Evolutionary conservation across 2,888 invertebrate genomes (phyloP).

Genomic region (Stenoptilia bipunctidactyla): DNA sequence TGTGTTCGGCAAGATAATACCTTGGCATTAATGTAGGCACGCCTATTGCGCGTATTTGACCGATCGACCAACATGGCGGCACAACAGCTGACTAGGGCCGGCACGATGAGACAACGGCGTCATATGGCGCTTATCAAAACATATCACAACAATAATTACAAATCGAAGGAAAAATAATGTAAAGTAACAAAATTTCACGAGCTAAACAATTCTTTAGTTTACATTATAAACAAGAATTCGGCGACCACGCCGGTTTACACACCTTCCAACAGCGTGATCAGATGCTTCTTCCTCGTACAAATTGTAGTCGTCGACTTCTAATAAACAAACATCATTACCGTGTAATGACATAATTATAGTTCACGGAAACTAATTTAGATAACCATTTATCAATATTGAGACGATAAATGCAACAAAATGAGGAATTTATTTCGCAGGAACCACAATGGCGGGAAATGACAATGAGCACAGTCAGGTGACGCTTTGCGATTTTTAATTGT

Average conservation of each 20-base stretch:
- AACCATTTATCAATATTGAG: constrained; percentile 39
- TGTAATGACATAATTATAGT: constrained; percentile 65
- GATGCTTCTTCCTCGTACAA: constrained; percentile 68
- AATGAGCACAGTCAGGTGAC: constrained; percentile 70
- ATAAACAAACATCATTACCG: constrained; percentile 67
- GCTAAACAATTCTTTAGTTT: constrained; percentile 1
- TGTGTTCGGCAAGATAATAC: constrained; percentile 26
- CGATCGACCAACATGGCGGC: constrained; percentile 59
- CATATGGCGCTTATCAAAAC: constrained; percentile 34
- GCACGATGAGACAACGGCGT: constrained; percentile 56
- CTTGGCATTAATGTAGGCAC: constrained; percentile 32
- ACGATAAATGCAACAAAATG: constrained; percentile 29
- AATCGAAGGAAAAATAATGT: constrained; percentile 2
- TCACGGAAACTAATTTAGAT: constrained; percentile 26
- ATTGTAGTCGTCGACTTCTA: constrained; percentile 68
- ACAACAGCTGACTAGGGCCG: constrained; percentile 71
- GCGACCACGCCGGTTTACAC: constrained; percentile 59
- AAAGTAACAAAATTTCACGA: constrained; percentile 8
- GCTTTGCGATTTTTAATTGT: constrained; percentile 44
- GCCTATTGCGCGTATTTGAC: constrained; percentile 66
- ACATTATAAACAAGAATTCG: constrained; percentile 19
- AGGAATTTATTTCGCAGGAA: constrained; percentile 29
- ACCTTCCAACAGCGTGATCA: constrained; percentile 66
- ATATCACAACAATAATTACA: constrained; percentile 12
- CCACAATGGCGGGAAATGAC: constrained; percentile 73